Evolutionary conservation across 1,140 invertebrate genomes (phyloP), one percentile per base, ranked within the genome.

Genomic region (Plectrocnemia conspersa): DNA sequence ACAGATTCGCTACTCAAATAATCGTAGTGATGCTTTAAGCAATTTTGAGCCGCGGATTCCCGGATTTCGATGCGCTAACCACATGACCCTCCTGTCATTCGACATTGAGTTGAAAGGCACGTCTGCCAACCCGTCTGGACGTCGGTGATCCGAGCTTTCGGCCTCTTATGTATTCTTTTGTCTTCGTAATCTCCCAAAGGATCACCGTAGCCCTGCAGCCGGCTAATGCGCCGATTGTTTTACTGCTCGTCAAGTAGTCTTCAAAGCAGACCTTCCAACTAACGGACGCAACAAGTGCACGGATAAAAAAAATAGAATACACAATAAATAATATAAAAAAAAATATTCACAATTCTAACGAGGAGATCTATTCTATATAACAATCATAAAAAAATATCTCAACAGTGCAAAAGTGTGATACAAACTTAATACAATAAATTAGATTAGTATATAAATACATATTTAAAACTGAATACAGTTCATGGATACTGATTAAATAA

Each of bases 161-260:
- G 23, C 25, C 27, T 47, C 24, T 47, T 32, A 47, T 25, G 27
- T 47, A 47, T 47, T 47, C 22, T 47, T 47, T 38, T 27, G 22
- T 47, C 45, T 13, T 3, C 11, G 22, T 47, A 47, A 47, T 47
- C 45, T 47, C 45, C 23, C 45, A 25, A n/a, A 47, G 45, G 45
- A 47, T 47, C 27, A 19, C 6, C 21, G 27, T 7, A 40, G 16
- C 18, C 5, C 13, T 2, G 36, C 36, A n/a, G 5, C 35, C 5
- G 35, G 35, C 35, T 38, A 38, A 38, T 38, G 35, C 35, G 35
- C 35, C 35, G 35, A 38, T 38, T 38, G 35, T 38, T 38, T 38
- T 38, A 16, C 18, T 38, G 35, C 10, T 29, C 27, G 27, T 29
- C 27, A 29, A 29, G 27, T 29, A 29, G 27, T 29, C 27, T 29